Conservation (phyloP, 2,797 vertebrate species). For the Notoglanidium macrostoma region DNA sequence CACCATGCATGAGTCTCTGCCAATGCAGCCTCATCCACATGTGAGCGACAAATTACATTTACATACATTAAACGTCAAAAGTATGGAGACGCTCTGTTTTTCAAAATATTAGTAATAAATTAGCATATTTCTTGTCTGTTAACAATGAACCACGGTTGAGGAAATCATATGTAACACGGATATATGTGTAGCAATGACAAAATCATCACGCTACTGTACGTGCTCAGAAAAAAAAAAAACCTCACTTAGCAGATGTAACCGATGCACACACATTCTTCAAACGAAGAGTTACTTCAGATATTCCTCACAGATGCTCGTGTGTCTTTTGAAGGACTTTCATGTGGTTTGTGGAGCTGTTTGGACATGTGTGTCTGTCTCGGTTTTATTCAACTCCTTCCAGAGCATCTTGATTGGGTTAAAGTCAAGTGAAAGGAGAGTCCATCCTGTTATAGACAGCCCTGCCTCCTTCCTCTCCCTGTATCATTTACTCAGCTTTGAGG, state of each 20-base stretch:
- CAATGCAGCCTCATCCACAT: constrained; percentile 36
- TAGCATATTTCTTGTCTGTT: neutral
- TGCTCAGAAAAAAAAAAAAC: neutral
- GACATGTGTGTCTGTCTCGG: neutral
- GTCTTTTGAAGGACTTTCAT: neutral
- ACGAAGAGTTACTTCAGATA: neutral
- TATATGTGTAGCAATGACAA: neutral
- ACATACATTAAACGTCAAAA: constrained; percentile 29
- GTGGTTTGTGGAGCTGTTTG: neutral
- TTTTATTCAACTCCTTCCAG: constrained; percentile 18
- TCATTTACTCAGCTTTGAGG: neutral
- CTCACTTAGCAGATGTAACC: neutral
- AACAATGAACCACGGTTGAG: neutral
- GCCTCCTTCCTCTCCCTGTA: neutral
- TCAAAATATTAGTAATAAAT: neutral
- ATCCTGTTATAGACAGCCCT: neutral
- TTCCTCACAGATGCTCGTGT: constrained; percentile 6
- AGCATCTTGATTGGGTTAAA: constrained; percentile 9
- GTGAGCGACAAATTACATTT: constrained; percentile 52
- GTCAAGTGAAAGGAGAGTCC: neutral
- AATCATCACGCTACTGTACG: neutral
- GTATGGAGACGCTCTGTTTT: neutral
- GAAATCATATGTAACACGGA: neutral
- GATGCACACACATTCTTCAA: neutral
- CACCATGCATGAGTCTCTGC: constrained; percentile 19